Conservation (phyloP, 2,113 vertebrate species). For the Cyphomyrus discorhynchus region DNA sequence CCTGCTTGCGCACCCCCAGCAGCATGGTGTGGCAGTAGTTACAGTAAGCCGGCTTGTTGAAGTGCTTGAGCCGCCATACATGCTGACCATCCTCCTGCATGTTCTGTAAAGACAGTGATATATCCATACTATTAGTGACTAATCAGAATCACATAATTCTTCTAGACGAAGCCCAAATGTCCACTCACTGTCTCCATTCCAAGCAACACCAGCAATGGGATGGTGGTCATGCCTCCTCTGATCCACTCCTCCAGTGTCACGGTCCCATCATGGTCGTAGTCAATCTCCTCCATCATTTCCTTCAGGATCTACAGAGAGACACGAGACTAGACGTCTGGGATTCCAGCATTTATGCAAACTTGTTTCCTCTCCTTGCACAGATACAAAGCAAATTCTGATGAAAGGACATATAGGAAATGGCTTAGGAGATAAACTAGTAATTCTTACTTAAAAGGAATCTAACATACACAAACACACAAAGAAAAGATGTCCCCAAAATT, state of each 20-base stretch:
- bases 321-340: background rate
- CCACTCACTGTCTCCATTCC: constrained; percentile 83
- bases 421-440: background rate
- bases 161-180: background rate
- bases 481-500: no score
- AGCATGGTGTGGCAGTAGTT: constrained; percentile 89
- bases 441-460: background rate
- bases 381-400: background rate
- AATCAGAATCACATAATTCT: background rate
- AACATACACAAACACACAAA: background rate
- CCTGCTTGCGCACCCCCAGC: constrained; percentile 87
- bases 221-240: constrained; percentile 91
- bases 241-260: constrained; percentile 93
- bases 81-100: constrained; percentile 83
- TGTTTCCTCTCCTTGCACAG: background rate
- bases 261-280: constrained; percentile 85
- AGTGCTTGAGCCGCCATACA: constrained; percentile 88
- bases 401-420: background rate
- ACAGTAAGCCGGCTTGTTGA: constrained; percentile 93
- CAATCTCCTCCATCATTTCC: constrained; percentile 97
- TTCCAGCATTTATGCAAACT: background rate
- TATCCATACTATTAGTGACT: background rate
- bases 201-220: constrained; percentile 83
- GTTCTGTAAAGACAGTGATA: constrained; percentile 52
- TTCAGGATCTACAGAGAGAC: constrained; percentile 74